These are phyloP conservation scores for Pogonomyrmex barbatus DNA, from an alignment of 1,140 invertebrate genomes.

Conservation along the genomic window DNA sequence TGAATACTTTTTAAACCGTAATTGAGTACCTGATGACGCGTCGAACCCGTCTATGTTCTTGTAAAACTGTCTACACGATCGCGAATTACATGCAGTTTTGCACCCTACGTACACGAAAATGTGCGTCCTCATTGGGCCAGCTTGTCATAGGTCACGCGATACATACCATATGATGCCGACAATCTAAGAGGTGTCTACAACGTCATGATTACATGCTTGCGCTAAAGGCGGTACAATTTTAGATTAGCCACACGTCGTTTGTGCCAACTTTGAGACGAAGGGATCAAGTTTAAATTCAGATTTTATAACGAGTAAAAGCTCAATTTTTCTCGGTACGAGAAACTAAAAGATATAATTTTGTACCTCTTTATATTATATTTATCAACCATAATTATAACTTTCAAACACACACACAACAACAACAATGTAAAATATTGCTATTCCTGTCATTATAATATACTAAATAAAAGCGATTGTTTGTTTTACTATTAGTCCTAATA, in stretches of 20 bases:
- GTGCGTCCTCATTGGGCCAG: not conserved
- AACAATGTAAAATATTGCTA: not conserved
- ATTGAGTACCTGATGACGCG: constrained; percentile 13
- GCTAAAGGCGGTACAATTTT: constrained; percentile 49
- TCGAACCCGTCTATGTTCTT: not conserved
- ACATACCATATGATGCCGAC: constrained; percentile 37
- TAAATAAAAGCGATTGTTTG: not conserved
- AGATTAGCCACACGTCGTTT: constrained; percentile 53
- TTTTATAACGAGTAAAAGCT: not conserved
- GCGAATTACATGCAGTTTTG: constrained; percentile 59
- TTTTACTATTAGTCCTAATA: not conserved
- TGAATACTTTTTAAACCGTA: not conserved
- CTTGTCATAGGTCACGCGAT: constrained; percentile 51
- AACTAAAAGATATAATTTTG: not conserved
- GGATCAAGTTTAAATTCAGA: constrained; percentile 21
- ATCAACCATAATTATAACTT: not conserved
- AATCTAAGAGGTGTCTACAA: constrained; percentile 30
- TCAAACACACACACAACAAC: not conserved
- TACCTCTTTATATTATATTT: not conserved
- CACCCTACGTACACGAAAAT: constrained; percentile 38
- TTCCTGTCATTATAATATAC: not conserved
- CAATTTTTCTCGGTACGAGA: not conserved
- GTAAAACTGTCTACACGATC: constrained; percentile 60
- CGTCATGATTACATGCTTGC: constrained; percentile 21
- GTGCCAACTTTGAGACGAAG: not conserved